phyloP scores from a whole-genome alignment of 2,797 vertebrate species.

The Pagetopsis macropterus region DNA sequence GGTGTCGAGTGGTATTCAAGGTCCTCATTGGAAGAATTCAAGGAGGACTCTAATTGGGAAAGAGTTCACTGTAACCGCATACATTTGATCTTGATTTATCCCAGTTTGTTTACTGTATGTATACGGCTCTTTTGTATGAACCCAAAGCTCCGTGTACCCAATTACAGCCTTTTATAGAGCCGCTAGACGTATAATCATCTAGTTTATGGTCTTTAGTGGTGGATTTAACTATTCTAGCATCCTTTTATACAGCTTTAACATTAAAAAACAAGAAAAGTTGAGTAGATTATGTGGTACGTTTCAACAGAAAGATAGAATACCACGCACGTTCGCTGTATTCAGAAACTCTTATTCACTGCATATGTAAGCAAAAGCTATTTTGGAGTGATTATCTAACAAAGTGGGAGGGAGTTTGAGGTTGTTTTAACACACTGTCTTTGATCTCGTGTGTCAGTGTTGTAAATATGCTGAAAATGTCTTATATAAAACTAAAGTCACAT shows the following conservation, averaged over 20 bases:
- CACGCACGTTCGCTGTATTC: not conserved
- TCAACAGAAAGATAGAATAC: not conserved
- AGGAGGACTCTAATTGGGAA: not conserved
- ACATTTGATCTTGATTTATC: constrained; percentile 7
- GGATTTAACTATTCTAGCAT: not conserved
- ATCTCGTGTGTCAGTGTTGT: constrained; percentile 3
- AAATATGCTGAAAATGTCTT: not conserved
- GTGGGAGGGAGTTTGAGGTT: not conserved
- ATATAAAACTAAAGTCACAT: not conserved
- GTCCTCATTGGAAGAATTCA: constrained; percentile 1
- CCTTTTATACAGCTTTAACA: not conserved
- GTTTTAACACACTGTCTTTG: not conserved
- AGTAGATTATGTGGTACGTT: not conserved
- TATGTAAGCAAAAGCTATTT: not conserved
- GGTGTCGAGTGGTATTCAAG: not conserved
- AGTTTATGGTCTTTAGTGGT: not conserved
- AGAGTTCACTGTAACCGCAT: not conserved
- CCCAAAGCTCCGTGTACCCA: not conserved
- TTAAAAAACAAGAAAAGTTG: constrained; percentile 8
- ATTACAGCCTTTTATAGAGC: constrained; percentile 1
- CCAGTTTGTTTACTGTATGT: not conserved
- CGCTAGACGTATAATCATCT: not conserved
- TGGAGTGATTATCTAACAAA: not conserved
- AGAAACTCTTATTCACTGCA: not conserved
- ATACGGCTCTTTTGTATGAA: not conserved